Percentiles rank a stretch among this genome's conserved stretches.
Conservation (phyloP, 1,140 invertebrate species). For the Spodoptera frugiperda region DNA sequence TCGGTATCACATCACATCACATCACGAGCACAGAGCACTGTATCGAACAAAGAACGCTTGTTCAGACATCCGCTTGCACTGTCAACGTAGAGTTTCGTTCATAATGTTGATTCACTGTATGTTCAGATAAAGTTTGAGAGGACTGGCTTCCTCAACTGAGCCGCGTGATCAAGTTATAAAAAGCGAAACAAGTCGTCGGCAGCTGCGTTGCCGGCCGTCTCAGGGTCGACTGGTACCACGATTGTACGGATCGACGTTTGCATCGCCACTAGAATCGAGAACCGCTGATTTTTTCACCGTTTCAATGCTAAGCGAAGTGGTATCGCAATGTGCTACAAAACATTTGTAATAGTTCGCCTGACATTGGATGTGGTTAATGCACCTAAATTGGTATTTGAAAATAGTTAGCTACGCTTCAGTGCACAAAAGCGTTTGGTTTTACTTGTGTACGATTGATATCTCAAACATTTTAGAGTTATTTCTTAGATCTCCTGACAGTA, state of each 20-base stretch:
- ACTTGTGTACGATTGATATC: not conserved
- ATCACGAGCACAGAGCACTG: conserved; percentile 52
- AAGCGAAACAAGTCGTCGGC: conserved; percentile 64
- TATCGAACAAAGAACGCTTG: conserved; percentile 37
- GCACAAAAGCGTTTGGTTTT: conserved; percentile 11
- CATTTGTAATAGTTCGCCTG: conserved; percentile 48
- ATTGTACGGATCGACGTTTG: conserved; percentile 51
- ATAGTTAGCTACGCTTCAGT: conserved; percentile 26
- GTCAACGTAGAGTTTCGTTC: conserved; percentile 36
- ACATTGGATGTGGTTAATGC: conserved; percentile 55
- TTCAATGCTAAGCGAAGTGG: conserved; percentile 60
- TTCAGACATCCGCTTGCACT: conserved; percentile 12
- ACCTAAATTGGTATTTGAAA: conserved; percentile 47
- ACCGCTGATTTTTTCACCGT: conserved; percentile 64
- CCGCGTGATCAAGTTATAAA: conserved; percentile 55
- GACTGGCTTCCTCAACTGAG: conserved; percentile 51
- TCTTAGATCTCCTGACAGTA: no score
- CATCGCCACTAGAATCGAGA: conserved; percentile 61
- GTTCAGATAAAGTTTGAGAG: conserved; percentile 17
- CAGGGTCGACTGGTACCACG: conserved; percentile 78
- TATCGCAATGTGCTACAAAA: conserved; percentile 56
- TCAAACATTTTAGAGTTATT: not conserved
- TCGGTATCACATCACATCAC: conserved; percentile 64
- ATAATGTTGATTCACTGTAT: conserved; percentile 44
- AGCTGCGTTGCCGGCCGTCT: conserved; percentile 65